Base-by-base conservation (phyloP, 2,113 vertebrate genomes). In the Hirundichthys speculiger region DNA sequence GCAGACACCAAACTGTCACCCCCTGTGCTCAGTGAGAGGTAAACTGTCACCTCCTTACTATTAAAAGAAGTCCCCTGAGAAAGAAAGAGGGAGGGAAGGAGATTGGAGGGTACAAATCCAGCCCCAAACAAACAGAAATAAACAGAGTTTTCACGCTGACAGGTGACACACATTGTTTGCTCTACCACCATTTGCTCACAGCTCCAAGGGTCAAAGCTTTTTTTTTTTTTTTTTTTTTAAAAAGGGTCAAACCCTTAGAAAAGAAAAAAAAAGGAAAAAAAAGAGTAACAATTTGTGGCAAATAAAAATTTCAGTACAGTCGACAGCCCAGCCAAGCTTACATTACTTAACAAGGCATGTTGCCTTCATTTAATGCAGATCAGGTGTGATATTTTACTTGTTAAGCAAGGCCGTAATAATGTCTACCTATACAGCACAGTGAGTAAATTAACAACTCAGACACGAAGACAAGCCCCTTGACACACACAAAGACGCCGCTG, bases 21-120 rank as follows among this genome's bases (percentile, higher is more conserved):
- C 61, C 66, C 30, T 2, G 42, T 43, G 68, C 74, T 73, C 68
- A 40, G 65, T 8, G 25, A 69, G 77, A 86, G 63, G 69, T 48
- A 83, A 83, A 84, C 86, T 77, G 84, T 87, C 90, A 84, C 83
- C 85, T 78, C 75, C 78, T 83, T 87, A 83, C 84, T 90, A 90
- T 89, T 88, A 88, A 90, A 90, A 90, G 76, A 86, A 83, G 62
- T 82, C 82, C 80, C 74, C 56, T 30, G 72, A 75, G 82, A 79
- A 53, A 39, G 49, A 72, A 27, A 19, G 41, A 34, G 46, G 54
- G 50, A 48, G 51, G 58, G 39, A 47, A 57, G 45, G 56, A 49
- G 73, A 61, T 69, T 8, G 21, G 47, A 45, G 60, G 11, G 61
- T 42, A 64, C 54, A 75, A 85, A 86, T 68, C 71, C 66, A 80